Percentiles rank a stretch among this genome's conserved stretches.
Conservation (phyloP, 2,888 invertebrate species). For the Hypercompe scribonia region DNA sequence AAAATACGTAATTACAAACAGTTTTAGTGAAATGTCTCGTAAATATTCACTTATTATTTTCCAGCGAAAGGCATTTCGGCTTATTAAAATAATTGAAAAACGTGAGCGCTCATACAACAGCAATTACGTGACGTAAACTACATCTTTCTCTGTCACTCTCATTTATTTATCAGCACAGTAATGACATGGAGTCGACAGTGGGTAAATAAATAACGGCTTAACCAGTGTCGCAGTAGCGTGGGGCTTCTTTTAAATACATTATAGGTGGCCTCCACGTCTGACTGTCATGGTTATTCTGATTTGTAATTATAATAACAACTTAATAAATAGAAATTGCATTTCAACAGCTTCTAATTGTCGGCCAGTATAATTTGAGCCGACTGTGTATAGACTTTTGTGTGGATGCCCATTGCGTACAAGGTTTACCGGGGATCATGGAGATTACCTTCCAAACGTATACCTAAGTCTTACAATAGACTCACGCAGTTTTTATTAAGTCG, state of each 20-base stretch:
- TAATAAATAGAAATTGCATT: not conserved
- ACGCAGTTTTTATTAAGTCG: too few species aligned
- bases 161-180: not conserved
- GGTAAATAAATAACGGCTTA: conserved; percentile 60
- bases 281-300: conserved; percentile 50
- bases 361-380: too few species aligned
- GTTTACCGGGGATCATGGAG: too few species aligned
- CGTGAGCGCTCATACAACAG: not conserved
- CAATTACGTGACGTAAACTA: conserved; percentile 1
- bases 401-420: too few species aligned
- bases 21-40: not conserved
- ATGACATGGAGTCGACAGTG: not conserved
- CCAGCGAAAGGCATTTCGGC: not conserved
- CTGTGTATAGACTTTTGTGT: too few species aligned
- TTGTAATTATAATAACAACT: conserved; percentile 31
- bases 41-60: not conserved
- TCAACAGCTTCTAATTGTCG: not conserved
- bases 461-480: too few species aligned
- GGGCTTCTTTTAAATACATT: conserved; percentile 74
- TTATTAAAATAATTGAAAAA: not conserved
- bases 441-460: too few species aligned
- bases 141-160: conserved; percentile 4
- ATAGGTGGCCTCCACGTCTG: conserved; percentile 61
- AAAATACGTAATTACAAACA: not conserved
- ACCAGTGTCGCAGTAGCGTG: conserved; percentile 37